Evolutionary conservation across 1,140 invertebrate genomes (phyloP), one percentile per base, ranked within the genome.

Genomic region (Cydia strobilella): DNA sequence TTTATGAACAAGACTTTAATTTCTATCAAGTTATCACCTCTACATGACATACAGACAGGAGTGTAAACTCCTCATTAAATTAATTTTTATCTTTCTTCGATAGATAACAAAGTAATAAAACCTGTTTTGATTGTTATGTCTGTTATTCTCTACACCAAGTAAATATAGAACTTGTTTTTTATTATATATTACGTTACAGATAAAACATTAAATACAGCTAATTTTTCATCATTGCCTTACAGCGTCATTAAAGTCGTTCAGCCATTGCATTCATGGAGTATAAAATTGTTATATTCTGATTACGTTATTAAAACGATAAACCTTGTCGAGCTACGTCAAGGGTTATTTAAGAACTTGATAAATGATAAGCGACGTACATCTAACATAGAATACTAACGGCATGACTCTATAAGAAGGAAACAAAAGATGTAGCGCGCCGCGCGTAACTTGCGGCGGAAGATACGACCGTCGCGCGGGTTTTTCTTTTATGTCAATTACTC

Each of bases 21-120:
- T n/a, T n/a, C n/a, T n/a, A n/a, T n/a, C n/a, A n/a, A 18, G 54
- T 59, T 59, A 59, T 59, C 54, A 59, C 18, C 54, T 59, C 12
- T 12, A 12, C 54, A 59, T 59, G 54, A 23, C 54, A 10, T 54
- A 59, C 6, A 23, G 18, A 20, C 51, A 1, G 1, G 3, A 25
- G 25, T 9, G 51, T 18, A n/a, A 15, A 59, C 6, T 59, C 51
- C 1, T 59, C 20, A 23, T 23, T 59, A 23, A 12, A 9, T 12
- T 59, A 12, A 2, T 54, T n/a, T n/a, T n/a, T n/a, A n/a, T n/a
- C 13, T 54, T 59, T 59, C 2, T 59, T 59, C 20, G 9, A 59
- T 59, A 23, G 18, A 59, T 59, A 23, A 59, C 54, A 23, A 59
- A 59, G 7, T 23, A 9, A 10, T 20, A 12, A 18, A 59, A 59